These are phyloP conservation scores for Lycocerus yunnanus DNA, from an alignment of 2,888 invertebrate genomes.

Conservation along the genomic window DNA sequence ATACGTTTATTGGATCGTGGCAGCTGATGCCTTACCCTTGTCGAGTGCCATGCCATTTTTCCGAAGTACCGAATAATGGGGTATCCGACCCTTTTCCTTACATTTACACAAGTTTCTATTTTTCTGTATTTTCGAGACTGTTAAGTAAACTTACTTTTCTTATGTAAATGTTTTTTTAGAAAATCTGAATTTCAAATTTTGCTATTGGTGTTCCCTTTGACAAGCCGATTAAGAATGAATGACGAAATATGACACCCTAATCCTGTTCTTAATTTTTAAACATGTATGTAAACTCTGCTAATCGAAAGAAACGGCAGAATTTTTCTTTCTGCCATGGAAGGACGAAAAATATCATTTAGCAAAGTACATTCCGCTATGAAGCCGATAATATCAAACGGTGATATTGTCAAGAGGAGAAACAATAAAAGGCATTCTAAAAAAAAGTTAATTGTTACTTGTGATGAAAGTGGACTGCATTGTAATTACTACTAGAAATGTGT, in stretches of 20 bases:
- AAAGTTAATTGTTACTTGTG: background rate
- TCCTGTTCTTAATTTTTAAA: background rate
- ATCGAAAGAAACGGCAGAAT: too few relatives aligned
- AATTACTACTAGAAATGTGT: too few relatives aligned
- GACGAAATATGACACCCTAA: background rate
- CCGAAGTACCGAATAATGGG: background rate
- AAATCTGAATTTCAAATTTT: background rate
- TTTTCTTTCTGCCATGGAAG: too few relatives aligned
- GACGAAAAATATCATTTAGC: background rate
- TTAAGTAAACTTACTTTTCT: background rate
- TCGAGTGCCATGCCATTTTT: background rate
- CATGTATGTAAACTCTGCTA: too few relatives aligned
- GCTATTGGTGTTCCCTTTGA: background rate
- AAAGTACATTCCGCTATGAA: background rate
- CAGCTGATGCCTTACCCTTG: background rate
- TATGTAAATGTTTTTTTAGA: background rate
- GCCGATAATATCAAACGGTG: background rate
- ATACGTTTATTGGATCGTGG: background rate
- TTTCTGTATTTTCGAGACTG: background rate
- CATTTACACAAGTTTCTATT: background rate
- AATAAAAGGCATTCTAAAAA: background rate
- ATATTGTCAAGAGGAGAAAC: too few relatives aligned
- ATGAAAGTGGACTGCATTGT: too few relatives aligned
- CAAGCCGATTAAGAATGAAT: background rate
- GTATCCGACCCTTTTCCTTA: background rate